Evolutionary conservation across 2,797 vertebrate genomes (phyloP), one percentile per base, ranked within the genome.

Genomic region (Sebastes minor): DNA sequence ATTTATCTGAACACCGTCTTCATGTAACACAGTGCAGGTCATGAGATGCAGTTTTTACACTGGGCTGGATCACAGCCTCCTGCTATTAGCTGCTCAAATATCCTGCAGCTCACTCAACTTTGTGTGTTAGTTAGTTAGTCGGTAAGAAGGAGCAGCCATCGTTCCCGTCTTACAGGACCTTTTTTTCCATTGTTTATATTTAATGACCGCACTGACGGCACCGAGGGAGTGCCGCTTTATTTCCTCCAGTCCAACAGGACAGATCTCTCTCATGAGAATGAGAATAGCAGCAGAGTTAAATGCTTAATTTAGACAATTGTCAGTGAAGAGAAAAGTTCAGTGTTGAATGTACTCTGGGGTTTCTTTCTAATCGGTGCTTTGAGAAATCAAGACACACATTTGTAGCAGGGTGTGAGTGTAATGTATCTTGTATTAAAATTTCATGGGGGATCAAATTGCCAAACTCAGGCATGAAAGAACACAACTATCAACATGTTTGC

Each of bases 141-240:
- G 13, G 71, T 78, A 81, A 80, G 83, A 88, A 88, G 79, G 75
- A 89, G 86, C 88, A 92, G 91, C 86, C 81, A 90, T 91, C 93
- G 84, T 88, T 92, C 88, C 91, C 90, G 86, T 93, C 88, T 85
- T 90, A 77, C 91, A 91, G 82, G 84, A 91, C 85, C 79, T 33
- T 32, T 0, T 91, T 94, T 93, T 92, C 92, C 92, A 93, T 94
- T 94, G 94, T 95, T 95, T 93, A 94, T 93, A 88, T 94, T 93
- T 93, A 92, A 95, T 91, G 92, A 93, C 86, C 78, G 76, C 74
- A 32, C 8, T 69, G 78, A 87, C 68, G 11, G 61, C 78, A 68
- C 81, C 23, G 53, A 86, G 86, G 88, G 93, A 90, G 90, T 92
- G 91, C 55, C 83, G 16, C 80, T 85, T 82, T 80, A 46, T 88